Evolutionary conservation across 2,888 invertebrate species (phyloP).

Genomic region (Cremastobaeus sp.): DNA sequence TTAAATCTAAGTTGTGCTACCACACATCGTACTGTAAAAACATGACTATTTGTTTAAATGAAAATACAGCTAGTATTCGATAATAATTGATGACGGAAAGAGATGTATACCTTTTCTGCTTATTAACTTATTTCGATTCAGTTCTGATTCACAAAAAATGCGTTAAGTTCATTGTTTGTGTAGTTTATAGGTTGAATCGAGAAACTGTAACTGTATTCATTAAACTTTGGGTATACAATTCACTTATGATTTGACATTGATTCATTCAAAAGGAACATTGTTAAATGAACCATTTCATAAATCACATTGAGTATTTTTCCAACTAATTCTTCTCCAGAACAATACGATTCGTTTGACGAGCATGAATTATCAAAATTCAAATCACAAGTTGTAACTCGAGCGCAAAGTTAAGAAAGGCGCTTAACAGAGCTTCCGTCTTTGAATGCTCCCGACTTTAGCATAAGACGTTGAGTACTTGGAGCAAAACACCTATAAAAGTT

Average conservation of each 20-base stretch:
- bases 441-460: slow-evolving; percentile 55
- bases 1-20: too few species aligned
- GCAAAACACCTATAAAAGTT: slow-evolving; percentile 54
- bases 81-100: too few species aligned
- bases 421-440: slow-evolving; percentile 62
- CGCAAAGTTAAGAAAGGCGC: slow-evolving; percentile 61
- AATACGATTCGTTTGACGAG: slow-evolving; percentile 55
- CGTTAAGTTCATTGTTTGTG: too few species aligned
- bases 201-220: too few species aligned
- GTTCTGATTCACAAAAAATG: too few species aligned
- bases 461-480: slow-evolving; percentile 35
- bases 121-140: too few species aligned
- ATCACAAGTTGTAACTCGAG: slow-evolving; percentile 41
- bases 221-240: too few species aligned
- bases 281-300: slow-evolving; percentile 18
- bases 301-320: slow-evolving; percentile 40
- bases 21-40: too few species aligned
- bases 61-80: too few species aligned
- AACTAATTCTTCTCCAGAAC: slow-evolving; percentile 27
- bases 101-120: too few species aligned
- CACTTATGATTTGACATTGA: slow-evolving; percentile 19
- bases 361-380: slow-evolving; percentile 55
- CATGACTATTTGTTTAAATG: too few species aligned
- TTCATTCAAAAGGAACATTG: slow-evolving; percentile 24
- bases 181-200: too few species aligned